Percentiles rank a stretch among this genome's conserved stretches.
Evolutionary conservation across 2,113 vertebrate genomes (phyloP).

Genomic region (Ascaphus truei): DNA sequence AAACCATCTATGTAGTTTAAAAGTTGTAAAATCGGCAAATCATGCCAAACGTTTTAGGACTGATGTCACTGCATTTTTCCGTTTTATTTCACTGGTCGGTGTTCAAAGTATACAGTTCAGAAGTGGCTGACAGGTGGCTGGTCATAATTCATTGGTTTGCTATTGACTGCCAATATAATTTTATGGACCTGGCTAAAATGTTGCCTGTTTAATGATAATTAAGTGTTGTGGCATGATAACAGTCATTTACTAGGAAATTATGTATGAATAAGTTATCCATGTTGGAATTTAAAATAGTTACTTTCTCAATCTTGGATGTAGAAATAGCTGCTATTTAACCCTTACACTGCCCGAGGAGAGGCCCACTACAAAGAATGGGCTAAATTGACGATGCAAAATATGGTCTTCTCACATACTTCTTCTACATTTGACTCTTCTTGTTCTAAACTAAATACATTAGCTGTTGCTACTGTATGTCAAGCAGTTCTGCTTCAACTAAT

Average conservation of each 20-base stretch:
- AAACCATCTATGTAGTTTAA: no score
- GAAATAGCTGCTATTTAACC: background rate
- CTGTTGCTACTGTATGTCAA: no score
- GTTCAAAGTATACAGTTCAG: background rate
- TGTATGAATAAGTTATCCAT: background rate
- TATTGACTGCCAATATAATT: background rate
- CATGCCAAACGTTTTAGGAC: no score
- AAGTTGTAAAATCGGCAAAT: no score
- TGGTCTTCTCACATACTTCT: no score
- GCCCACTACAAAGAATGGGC: no score
- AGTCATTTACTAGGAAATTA: background rate
- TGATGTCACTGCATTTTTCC: background rate
- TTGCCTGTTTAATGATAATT: background rate
- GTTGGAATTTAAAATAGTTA: background rate
- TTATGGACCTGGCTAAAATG: background rate
- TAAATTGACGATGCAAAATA: no score
- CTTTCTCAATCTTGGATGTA: background rate
- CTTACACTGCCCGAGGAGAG: no score
- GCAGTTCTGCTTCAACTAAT: no score
- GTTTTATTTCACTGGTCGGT: background rate
- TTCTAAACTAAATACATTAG: no score
- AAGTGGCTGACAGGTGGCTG: background rate
- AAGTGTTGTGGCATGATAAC: background rate
- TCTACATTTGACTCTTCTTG: no score
- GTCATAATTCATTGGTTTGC: background rate